Evolutionary conservation across 2,888 invertebrate genomes (phyloP).

Genomic region (Actias luna): DNA sequence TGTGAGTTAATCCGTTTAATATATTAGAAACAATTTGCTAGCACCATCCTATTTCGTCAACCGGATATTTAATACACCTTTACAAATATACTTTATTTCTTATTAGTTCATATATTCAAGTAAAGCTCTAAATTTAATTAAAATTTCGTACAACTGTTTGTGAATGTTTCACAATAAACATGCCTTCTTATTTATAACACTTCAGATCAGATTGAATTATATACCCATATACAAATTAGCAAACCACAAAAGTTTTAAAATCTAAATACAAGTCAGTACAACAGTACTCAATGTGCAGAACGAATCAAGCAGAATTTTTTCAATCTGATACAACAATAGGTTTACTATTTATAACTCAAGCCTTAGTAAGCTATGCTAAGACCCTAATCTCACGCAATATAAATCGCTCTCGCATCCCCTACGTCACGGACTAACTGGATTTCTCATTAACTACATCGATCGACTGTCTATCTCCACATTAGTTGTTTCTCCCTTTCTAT

Average conservation of each 20-base stretch:
- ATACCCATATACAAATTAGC: no score
- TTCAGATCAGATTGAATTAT: no score
- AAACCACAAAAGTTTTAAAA: neutral
- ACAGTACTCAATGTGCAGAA: no score
- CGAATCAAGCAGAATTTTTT: neutral
- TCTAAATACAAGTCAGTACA: no score
- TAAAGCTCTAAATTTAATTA: no score
- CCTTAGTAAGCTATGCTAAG: slow-evolving; percentile 13
- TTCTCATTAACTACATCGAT: slow-evolving; percentile 19
- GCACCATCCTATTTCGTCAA: no score
- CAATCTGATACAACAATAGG: neutral
- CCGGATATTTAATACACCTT: no score
- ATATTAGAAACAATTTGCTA: neutral
- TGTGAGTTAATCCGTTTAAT: neutral
- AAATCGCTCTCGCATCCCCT: slow-evolving; percentile 27
- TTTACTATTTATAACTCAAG: slow-evolving; percentile 8
- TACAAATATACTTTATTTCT: no score
- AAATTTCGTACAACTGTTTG: no score
- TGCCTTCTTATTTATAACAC: no score
- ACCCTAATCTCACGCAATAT: slow-evolving; percentile 13
- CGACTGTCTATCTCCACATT: neutral
- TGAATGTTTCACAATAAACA: no score
- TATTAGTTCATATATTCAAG: no score
- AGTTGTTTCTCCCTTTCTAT: slow-evolving; percentile 2
- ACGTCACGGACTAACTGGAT: slow-evolving; percentile 24